Evolutionary conservation across 2,797 vertebrate genomes (phyloP), one percentile per base, ranked within the genome.

Genomic region (Atherinosoma microstoma): DNA sequence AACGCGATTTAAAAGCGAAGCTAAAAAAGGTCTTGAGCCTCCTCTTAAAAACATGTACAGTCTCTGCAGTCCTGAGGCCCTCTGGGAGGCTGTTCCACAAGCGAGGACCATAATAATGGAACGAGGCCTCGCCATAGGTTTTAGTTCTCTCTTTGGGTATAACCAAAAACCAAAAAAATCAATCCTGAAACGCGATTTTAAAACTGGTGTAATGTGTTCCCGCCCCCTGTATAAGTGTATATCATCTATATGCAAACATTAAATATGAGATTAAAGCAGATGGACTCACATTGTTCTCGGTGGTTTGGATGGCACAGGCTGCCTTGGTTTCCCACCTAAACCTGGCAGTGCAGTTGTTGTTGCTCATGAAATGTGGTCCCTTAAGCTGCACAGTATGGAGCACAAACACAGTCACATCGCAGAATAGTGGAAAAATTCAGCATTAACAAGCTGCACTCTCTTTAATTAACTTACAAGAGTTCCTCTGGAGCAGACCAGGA

Each of bases 271-370:
- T 61, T 20, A 13, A 71, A 9, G 1, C 16, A 35, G 16, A 27
- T 8, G 49, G 64, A 73, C 94, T 84, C 72, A 97, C 97, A 82
- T 96, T 80, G 76, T 95, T 95, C 47, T 86, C 86, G 36, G 86
- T 87, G 20, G 93, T 95, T 16, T 80, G 93, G 77, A 99, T 90
- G 61, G 96, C 95, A 63, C 98, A 99, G 32, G 98, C 98, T 6
- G 96, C 97, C 58, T 94, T 94, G 0, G 97, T 99, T 75, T 97
- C 93, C 98, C 98, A 99, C 35, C 95, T 76, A 84, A 99, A 97
- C 1, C 90, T 96, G 45, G 93, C 93, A 6, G 96, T 92, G 13
- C 98, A 99, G 82, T 98, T 96, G 91, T 95, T 92, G 78, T 86
- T 91, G 49, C 92, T 87, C 57, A 97, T 79, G 85, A 98, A 98